Evolutionary conservation across 2,113 vertebrate species (phyloP).

Genomic region (Ageneiosus marmoratus): DNA sequence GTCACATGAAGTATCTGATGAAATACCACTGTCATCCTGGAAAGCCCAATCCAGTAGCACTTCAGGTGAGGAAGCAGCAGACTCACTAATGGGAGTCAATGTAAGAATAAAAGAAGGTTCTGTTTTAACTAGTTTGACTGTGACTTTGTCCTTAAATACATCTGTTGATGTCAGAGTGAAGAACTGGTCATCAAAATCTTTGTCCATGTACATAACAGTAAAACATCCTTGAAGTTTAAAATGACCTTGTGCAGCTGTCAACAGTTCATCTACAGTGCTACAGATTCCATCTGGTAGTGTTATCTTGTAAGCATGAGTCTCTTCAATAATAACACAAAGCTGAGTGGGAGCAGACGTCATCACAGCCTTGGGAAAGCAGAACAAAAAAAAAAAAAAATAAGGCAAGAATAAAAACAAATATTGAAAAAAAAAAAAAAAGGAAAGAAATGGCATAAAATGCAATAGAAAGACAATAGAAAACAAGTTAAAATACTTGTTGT

Average conservation of each 20-base stretch:
- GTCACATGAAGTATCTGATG: too few relatives aligned
- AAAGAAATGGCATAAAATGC: not conserved
- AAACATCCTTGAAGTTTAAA: constrained; percentile 45
- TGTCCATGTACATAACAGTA: too few relatives aligned
- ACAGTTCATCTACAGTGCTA: constrained; percentile 49
- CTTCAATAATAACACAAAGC: constrained; percentile 30
- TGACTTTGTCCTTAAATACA: constrained; percentile 51
- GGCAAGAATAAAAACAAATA: not conserved
- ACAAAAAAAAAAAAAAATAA: not conserved
- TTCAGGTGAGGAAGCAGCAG: too few relatives aligned
- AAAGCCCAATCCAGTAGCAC: constrained; percentile 36
- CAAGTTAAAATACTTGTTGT: too few relatives aligned
- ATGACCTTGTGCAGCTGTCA: constrained; percentile 45
- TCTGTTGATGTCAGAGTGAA: constrained; percentile 46
- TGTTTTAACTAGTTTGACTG: constrained; percentile 54
- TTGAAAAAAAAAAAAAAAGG: not conserved
- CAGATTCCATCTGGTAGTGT: constrained; percentile 43
- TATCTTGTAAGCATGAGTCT: constrained; percentile 12
- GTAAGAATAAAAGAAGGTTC: constrained; percentile 51
- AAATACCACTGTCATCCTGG: constrained; percentile 50
- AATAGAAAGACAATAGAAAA: too few relatives aligned
- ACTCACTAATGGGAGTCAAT: constrained; percentile 48
- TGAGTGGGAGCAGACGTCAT: constrained; percentile 41
- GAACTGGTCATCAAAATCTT: not conserved
- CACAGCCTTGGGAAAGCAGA: constrained; percentile 13